Evolutionary conservation across 2,797 vertebrate genomes (phyloP).

Genomic region (Rhadinocentrus ornatus): DNA sequence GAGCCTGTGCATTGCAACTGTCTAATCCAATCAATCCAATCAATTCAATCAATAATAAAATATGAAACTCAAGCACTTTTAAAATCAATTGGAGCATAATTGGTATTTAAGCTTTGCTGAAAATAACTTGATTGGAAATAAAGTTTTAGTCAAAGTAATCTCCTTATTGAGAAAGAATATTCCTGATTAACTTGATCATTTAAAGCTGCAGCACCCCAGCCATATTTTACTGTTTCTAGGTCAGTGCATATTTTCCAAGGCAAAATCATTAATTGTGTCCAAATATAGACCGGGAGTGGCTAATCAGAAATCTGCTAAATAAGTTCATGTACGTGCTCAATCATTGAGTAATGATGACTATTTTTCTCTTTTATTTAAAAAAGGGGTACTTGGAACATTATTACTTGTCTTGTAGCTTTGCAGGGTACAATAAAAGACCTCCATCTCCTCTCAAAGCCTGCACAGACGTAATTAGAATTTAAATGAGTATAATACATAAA

Average conservation of each 20-base stretch:
- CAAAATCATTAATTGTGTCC: not conserved
- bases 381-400: not conserved
- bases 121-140: too few species aligned
- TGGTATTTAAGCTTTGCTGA: not conserved
- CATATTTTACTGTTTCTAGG: slow-evolving; percentile 1
- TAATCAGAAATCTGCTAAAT: slow-evolving; percentile 1
- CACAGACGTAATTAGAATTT: not conserved
- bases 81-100: not conserved
- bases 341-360: not conserved
- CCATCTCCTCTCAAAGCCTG: not conserved
- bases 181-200: not conserved
- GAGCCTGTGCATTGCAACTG: not conserved
- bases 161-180: not conserved
- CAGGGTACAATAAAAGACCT: not conserved
- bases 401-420: not conserved
- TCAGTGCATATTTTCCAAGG: not conserved
- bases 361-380: not conserved
- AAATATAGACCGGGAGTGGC: not conserved
- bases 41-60: not conserved
- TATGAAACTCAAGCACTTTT: not conserved
- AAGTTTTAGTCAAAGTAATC: not conserved
- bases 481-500: not conserved
- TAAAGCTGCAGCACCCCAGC: not conserved
- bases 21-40: not conserved
- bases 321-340: not conserved